Evolutionary conservation across 2,888 invertebrate genomes (phyloP).

Genomic region (Hypsopygia costalis): DNA sequence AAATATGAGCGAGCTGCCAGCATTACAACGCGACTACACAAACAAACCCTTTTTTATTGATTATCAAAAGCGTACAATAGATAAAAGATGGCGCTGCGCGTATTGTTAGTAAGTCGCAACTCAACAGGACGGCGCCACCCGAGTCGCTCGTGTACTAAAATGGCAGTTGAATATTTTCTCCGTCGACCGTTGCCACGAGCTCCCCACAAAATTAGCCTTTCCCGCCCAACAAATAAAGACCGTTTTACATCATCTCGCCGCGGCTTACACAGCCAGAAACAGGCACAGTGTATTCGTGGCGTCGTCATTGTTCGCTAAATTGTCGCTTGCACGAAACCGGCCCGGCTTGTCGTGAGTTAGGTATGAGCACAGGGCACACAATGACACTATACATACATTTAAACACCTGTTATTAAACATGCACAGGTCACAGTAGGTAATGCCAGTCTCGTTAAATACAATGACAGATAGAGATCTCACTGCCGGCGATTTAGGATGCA

Average conservation of each 20-base stretch:
- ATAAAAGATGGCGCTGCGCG: constrained; percentile 73
- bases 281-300: constrained; percentile 71
- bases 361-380: constrained; percentile 65
- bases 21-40: constrained; percentile 35
- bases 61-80: constrained; percentile 72
- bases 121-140: constrained; percentile 77
- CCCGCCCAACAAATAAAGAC: constrained; percentile 25
- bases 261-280: constrained; percentile 59
- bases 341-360: constrained; percentile 75
- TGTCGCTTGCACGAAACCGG: constrained; percentile 78
- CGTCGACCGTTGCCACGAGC: constrained; percentile 38
- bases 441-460: constrained; percentile 66
- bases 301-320: constrained; percentile 80
- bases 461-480: constrained; percentile 70
- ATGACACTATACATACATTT: constrained; percentile 73
- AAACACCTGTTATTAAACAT: constrained; percentile 79
- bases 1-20: constrained; percentile 13
- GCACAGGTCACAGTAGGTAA: constrained; percentile 65
- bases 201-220: constrained; percentile 35
- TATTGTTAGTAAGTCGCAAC: constrained; percentile 66
- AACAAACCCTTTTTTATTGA: constrained; percentile 59
- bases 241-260: constrained; percentile 23
- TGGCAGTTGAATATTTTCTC: constrained; percentile 78
- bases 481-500: constrained; percentile 59
- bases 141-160: constrained; percentile 75